Evolutionary conservation across 2,113 vertebrate genomes (phyloP).

Genomic region (human): GRCh38 chrX:141394001-141394500

Average conservation of each 20-base stretch:
- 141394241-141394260: not conserved
- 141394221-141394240: not conserved
- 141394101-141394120: not conserved
- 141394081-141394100: not conserved
- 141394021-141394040: not conserved
- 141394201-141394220: not conserved
- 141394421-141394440: not conserved
- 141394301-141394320: not conserved
- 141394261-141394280: not conserved
- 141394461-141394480: not conserved
- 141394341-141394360: not conserved
- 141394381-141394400: not conserved
- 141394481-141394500: not conserved
- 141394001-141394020: not conserved
- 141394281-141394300: not conserved
- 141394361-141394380: not conserved
- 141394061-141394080: not conserved
- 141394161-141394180: not conserved
- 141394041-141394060: not conserved
- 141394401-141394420: not conserved
- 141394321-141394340: not conserved
- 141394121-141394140: not conserved
- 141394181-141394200: not conserved
- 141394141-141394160: not conserved
- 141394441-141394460: not conserved